phyloP scores from a whole-genome alignment of 2,797 vertebrate species.

The Onychomys arenicola region DNA sequence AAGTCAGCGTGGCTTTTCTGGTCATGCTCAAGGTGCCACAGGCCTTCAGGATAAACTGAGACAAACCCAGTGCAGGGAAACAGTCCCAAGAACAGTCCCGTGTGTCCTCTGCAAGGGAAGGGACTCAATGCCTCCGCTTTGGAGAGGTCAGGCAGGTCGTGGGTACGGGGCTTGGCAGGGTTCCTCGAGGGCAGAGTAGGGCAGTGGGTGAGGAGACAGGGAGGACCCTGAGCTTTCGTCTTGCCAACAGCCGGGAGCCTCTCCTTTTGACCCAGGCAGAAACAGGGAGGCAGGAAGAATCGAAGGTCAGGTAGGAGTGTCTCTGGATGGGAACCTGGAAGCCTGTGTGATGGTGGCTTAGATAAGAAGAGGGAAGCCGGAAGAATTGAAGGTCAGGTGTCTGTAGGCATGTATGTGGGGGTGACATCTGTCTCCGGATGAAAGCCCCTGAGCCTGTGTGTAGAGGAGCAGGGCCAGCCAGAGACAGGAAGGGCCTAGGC shows the following conservation, averaged over 20 bases:
- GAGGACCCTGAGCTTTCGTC: not conserved
- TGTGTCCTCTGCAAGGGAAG: not conserved
- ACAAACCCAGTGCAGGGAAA: not conserved
- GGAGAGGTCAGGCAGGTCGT: not conserved
- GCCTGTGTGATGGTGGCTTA: not conserved
- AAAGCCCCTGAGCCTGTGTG: not conserved
- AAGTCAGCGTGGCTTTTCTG: accelerated
- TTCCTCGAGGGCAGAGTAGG: not conserved
- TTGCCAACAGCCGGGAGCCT: not conserved
- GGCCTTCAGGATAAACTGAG: not conserved
- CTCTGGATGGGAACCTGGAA: not conserved
- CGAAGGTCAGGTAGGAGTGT: not conserved
- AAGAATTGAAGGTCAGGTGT: not conserved
- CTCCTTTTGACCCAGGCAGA: not conserved
- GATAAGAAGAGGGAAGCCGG: not conserved
- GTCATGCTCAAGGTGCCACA: not conserved
- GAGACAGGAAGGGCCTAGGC: not conserved
- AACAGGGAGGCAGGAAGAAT: too few relatives aligned
- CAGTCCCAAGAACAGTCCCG: accelerated
- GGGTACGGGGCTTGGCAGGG: too few relatives aligned
- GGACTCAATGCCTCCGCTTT: not conserved
- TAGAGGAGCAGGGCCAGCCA: not conserved
- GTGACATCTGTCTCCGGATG: not conserved
- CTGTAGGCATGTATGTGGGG: not conserved
- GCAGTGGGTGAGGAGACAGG: not conserved